phyloP scores from a whole-genome alignment of 2,113 vertebrate genomes.

The Lagopus leucura region DNA sequence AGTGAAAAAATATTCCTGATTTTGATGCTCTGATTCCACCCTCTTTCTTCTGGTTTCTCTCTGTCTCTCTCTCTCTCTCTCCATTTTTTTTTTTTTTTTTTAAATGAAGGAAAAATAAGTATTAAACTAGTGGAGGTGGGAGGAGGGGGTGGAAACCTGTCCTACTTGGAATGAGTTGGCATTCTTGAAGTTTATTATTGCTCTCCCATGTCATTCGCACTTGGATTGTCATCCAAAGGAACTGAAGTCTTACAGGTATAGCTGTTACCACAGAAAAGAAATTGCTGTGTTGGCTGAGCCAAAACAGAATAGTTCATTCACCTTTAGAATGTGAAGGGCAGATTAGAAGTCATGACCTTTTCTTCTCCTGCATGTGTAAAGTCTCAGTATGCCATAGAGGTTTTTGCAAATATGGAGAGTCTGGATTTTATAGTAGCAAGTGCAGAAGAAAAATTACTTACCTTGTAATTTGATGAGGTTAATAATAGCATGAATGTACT shows the following conservation, averaged over 20 bases:
- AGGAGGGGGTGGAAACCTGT: background rate
- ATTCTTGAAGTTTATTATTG: constrained; percentile 12
- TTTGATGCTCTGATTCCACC: background rate
- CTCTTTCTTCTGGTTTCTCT: background rate
- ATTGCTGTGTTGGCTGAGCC: constrained; percentile 27
- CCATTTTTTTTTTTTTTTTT: background rate
- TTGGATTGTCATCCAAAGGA: constrained; percentile 9
- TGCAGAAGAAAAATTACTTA: constrained; percentile 48
- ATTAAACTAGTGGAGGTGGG: background rate
- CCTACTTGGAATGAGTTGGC: background rate
- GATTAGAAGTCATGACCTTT: constrained; percentile 46
- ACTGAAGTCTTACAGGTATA: background rate
- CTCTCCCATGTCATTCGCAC: background rate
- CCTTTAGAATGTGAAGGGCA: constrained; percentile 50
- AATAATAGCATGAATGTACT: constrained; percentile 41
- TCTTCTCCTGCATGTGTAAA: constrained; percentile 40
- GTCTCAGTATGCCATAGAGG: background rate
- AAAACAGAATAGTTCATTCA: constrained; percentile 38
- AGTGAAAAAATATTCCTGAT: background rate
- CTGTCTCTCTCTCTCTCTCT: too few relatives aligned
- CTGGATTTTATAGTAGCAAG: constrained; percentile 9
- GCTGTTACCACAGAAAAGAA: constrained; percentile 20
- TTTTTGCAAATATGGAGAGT: constrained; percentile 27
- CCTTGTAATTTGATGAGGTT: constrained; percentile 61
- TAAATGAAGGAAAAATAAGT: background rate